A percentile compares a stretch with the other conserved stretches of the same genome.
Evolutionary conservation across 2,797 vertebrate species (phyloP).

Genomic region (Siniperca undulata): DNA sequence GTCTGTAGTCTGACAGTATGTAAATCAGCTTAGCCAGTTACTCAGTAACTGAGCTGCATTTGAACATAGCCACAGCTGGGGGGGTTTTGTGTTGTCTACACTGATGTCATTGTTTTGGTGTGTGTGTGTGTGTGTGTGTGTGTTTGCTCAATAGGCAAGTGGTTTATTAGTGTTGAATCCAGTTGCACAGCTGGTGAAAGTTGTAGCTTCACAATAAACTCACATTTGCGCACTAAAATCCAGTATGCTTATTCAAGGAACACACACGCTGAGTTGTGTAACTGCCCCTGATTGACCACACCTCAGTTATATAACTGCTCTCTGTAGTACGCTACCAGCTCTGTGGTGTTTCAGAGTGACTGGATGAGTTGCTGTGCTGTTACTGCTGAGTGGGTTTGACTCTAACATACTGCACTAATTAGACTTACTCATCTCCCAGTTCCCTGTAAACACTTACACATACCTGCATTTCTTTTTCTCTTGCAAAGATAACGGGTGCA

Average conservation of each 20-base stretch:
- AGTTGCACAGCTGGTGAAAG: slow-evolving; percentile 41
- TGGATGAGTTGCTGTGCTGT: slow-evolving; percentile 44
- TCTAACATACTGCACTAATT: slow-evolving; percentile 42
- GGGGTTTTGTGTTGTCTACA: slow-evolving; percentile 1
- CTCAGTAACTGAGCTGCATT: slow-evolving; percentile 10
- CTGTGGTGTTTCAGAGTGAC: slow-evolving; percentile 29
- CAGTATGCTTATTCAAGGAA: neutral
- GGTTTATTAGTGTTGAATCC: slow-evolving; percentile 35
- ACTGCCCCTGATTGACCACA: slow-evolving; percentile 55
- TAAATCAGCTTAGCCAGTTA: slow-evolving; percentile 19
- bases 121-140: slow-evolving; percentile 21
- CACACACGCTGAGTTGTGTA: slow-evolving; percentile 19
- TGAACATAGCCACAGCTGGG: slow-evolving; percentile 42
- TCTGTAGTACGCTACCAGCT: slow-evolving; percentile 31
- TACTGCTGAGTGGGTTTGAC: slow-evolving; percentile 51
- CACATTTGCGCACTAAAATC: neutral
- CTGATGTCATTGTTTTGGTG: slow-evolving; percentile 10
- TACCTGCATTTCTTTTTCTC: neutral
- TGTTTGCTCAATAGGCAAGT: slow-evolving; percentile 21
- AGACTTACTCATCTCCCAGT: slow-evolving; percentile 39
- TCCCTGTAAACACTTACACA: neutral
- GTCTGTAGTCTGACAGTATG: slow-evolving; percentile 19
- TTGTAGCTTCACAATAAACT: neutral
- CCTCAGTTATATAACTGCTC: slow-evolving; percentile 56
- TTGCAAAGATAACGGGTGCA: slow-evolving; percentile 1